phyloP scores from a whole-genome alignment of 2,797 vertebrate species.

The Cuniculus paca region DNA sequence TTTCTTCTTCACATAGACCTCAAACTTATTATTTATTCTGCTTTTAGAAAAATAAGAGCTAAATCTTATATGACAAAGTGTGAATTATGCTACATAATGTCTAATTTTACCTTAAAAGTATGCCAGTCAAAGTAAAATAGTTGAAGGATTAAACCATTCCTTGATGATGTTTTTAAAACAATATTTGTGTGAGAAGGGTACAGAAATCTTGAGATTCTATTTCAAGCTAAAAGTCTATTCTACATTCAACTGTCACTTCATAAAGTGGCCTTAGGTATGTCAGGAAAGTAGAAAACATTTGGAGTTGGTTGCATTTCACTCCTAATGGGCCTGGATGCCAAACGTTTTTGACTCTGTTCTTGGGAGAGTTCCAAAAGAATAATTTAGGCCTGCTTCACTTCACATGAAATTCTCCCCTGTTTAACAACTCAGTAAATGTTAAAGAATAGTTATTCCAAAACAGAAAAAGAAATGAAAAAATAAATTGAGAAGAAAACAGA shows the following conservation, averaged over 20 bases:
- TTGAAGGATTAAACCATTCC: conserved; percentile 20
- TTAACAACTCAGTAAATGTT: conserved; percentile 48
- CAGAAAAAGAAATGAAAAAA: background rate
- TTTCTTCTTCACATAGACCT: background rate
- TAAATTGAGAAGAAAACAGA: background rate
- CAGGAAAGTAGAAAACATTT: conserved; percentile 84
- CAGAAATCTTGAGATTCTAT: conserved; percentile 59
- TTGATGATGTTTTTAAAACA: conserved; percentile 18
- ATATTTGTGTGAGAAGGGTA: background rate
- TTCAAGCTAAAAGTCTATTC: conserved; percentile 80
- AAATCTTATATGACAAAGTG: background rate
- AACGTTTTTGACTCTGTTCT: conserved; percentile 45
- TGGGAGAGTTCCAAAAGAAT: conserved; percentile 81
- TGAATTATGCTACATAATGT: background rate
- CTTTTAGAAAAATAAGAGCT: background rate
- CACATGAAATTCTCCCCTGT: conserved; percentile 49
- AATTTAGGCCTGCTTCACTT: conserved; percentile 67
- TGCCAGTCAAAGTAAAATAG: background rate
- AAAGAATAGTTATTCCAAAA: background rate
- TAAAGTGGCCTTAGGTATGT: conserved; percentile 72
- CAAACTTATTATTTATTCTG: conserved; percentile 14
- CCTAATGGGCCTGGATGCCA: conserved; percentile 80
- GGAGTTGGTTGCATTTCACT: conserved; percentile 80
- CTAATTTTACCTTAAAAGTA: conserved; percentile 3
- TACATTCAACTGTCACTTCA: conserved; percentile 83